These are phyloP conservation scores for Lasioglossum albipes DNA, from an alignment of 1,140 invertebrate genomes.

Conservation along the genomic window DNA sequence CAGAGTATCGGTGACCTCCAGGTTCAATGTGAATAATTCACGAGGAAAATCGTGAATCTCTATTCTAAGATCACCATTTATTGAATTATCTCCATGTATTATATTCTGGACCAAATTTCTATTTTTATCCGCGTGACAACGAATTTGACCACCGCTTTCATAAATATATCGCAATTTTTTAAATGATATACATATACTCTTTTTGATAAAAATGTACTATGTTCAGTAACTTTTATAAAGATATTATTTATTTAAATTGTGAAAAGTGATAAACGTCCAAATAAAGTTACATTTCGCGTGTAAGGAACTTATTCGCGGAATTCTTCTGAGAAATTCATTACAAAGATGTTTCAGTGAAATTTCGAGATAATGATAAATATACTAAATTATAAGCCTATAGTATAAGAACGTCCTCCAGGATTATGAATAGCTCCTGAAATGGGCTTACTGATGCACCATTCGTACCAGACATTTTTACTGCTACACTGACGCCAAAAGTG, in stretches of 20 bases:
- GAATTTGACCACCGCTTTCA: background rate
- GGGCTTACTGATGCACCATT: slow-evolving; percentile 92
- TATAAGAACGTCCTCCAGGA: slow-evolving; percentile 89
- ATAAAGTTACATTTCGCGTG: background rate
- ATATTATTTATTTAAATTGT: background rate
- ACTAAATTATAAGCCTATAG: slow-evolving; percentile 80
- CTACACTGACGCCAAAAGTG: slow-evolving; percentile 93
- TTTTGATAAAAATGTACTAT: background rate
- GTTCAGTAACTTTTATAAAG: background rate
- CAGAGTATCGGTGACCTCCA: slow-evolving; percentile 50
- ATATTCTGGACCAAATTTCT: background rate
- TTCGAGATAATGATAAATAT: slow-evolving; percentile 6
- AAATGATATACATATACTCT: too few species aligned
- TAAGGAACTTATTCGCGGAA: background rate
- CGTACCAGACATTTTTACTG: slow-evolving; percentile 95
- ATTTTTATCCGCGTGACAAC: background rate
- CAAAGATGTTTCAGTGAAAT: background rate
- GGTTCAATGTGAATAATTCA: slow-evolving; percentile 7
- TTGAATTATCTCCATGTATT: slow-evolving; percentile 1
- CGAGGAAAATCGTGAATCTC: background rate
- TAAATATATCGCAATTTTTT: background rate
- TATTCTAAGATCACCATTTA: slow-evolving; percentile 9
- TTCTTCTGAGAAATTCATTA: background rate
- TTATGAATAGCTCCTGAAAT: slow-evolving; percentile 87
- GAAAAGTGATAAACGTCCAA: background rate